Evolutionary conservation across 2,888 invertebrate genomes (phyloP).

Genomic region (Catocala sponsa): DNA sequence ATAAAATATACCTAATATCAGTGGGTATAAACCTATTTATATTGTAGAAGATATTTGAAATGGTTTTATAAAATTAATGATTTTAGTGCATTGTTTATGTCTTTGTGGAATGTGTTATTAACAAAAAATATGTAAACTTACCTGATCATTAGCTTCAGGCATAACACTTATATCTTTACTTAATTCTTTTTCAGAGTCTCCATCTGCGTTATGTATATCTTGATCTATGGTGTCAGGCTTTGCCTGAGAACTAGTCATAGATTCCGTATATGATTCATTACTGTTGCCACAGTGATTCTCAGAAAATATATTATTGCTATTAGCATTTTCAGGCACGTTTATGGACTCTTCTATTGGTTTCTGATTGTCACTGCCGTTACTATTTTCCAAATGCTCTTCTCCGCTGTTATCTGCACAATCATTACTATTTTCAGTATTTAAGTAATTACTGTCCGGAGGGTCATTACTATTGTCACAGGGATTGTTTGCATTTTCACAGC

Average conservation of each 20-base stretch:
- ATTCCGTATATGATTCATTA: slow-evolving; percentile 59
- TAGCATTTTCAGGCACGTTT: slow-evolving; percentile 42
- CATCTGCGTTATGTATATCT: slow-evolving; percentile 32
- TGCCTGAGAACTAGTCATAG: slow-evolving; percentile 47
- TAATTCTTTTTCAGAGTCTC: slow-evolving; percentile 29
- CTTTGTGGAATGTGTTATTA: no score
- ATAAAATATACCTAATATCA: no score
- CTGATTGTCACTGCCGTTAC: slow-evolving; percentile 37
- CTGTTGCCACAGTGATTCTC: slow-evolving; percentile 59
- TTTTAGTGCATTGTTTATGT: no score
- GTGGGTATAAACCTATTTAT: no score
- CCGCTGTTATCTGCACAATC: slow-evolving; percentile 29
- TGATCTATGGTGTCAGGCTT: slow-evolving; percentile 52
- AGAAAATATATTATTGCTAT: slow-evolving; percentile 42
- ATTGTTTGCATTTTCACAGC: slow-evolving; percentile 46
- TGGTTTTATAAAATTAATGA: no score
- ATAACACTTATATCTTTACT: slow-evolving; percentile 33
- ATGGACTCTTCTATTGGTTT: slow-evolving; percentile 27
- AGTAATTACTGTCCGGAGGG: slow-evolving; percentile 51
- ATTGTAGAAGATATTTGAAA: no score
- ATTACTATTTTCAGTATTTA: slow-evolving; percentile 40
- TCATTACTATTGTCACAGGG: slow-evolving; percentile 56
- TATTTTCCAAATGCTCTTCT: slow-evolving; percentile 36
- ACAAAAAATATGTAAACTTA: slow-evolving; percentile 13
- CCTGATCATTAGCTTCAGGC: slow-evolving; percentile 34